Evolutionary conservation across 2,797 vertebrate genomes (phyloP), one percentile per base, ranked within the genome.

Genomic region (Limnodromus scolopaceus): DNA sequence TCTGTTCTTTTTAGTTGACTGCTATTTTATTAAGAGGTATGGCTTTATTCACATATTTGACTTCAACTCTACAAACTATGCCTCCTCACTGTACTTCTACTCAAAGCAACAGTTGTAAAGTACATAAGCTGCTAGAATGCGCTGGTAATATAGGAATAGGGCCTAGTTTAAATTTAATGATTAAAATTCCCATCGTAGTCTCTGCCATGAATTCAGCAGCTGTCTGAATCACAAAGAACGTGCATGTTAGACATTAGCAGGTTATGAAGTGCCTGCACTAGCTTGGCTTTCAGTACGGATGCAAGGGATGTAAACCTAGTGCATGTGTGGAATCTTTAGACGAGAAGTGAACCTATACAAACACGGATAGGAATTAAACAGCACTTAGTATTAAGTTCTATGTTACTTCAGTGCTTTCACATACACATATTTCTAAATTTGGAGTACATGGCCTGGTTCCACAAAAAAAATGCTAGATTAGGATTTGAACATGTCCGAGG

Each of bases 351-450:
- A 65, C 28, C 13, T 60, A 3, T 4, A 49, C 7, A 54, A 76
- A 28, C 12, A 80, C 46, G 23, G 12, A 38, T 1, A 28, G n/a
- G 45, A 87, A 45, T 34, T 12, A 57, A 70, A 34, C 27, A 76
- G 48, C 34, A 43, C 13, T 19, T 6, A 19, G 6, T 8, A 0
- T 5, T 5, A 32, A 65, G 28, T 55, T 61, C 25, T 32, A 0
- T 28, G 28, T 23, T 34, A 30, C 55, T 36, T 43, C 6, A 12
- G 20, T 34, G 27, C 25, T 78, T 60, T 64, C 74, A 75, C 25
- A 45, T 27, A 27, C 8, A 34, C 4, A 0, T 13, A 46, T 20
- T 65, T 79, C 38, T 19, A 43, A 49, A 16, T 10, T 24, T 45
- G 14, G 69, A 71, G 4, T 19, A 39, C 5, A 3, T 2, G 12